Conservation (phyloP, 2,797 vertebrate genomes). For the Phataginus tricuspis region DNA sequence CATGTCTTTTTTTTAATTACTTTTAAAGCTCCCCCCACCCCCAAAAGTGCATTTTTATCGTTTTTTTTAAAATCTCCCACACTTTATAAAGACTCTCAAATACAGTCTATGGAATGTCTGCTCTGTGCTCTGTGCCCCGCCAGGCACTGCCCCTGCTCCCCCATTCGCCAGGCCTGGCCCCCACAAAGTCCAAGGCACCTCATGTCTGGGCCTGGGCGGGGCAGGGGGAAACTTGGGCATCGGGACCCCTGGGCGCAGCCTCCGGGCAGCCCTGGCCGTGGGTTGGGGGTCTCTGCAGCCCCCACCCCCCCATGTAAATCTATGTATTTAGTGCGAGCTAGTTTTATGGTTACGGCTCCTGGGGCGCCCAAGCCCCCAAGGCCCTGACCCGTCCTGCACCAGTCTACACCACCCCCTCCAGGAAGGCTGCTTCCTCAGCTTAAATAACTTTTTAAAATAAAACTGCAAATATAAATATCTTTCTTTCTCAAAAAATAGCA, state of each 20-base stretch:
- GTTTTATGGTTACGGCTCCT: conserved; percentile 55
- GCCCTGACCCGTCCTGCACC: conserved; percentile 67
- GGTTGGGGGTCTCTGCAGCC: background rate
- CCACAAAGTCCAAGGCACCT: conserved; percentile 78
- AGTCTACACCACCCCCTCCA: conserved; percentile 43
- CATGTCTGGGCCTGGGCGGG: background rate
- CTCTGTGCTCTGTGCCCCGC: conserved; percentile 79
- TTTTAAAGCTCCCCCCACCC: conserved; percentile 83
- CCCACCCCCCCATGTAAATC: conserved; percentile 58
- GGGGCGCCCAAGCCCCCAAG: conserved; percentile 7
- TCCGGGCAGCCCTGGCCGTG: background rate
- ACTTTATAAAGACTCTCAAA: conserved; percentile 84
- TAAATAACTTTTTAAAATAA: conserved; percentile 84
- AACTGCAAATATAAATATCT: conserved; percentile 85
- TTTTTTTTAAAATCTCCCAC: conserved; percentile 76
- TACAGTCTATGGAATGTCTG: conserved; percentile 87
- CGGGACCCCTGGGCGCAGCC: background rate
- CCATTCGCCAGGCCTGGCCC: conserved; percentile 53
- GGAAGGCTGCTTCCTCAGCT: conserved; percentile 77
- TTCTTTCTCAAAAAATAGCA: conserved; percentile 82
- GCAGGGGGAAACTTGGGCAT: background rate
- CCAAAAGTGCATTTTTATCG: conserved; percentile 85
- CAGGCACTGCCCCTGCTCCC: background rate
- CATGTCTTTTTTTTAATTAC: conserved; percentile 67
- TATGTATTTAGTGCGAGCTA: conserved; percentile 66